Evolutionary conservation across 1,140 invertebrate genomes (phyloP).

Genomic region (Leptopilina clavipes): DNA sequence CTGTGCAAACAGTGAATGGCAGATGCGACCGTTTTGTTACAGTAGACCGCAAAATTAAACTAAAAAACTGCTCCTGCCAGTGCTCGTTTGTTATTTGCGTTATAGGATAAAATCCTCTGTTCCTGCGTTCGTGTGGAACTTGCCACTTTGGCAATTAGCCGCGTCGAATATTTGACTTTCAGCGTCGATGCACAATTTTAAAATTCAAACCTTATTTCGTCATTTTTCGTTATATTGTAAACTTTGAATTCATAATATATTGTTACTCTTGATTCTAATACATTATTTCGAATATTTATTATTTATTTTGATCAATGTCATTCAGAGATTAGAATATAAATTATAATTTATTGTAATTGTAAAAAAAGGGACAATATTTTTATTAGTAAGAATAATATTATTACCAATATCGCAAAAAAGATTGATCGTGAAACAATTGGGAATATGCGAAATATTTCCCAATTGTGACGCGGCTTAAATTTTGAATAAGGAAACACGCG

Average conservation of each 20-base stretch:
- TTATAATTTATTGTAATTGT: too few species aligned
- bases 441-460: neutral
- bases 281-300: too few species aligned
- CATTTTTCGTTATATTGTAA: neutral
- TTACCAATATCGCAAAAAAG: too few species aligned
- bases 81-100: constrained; percentile 47
- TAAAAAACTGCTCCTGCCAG: constrained; percentile 49
- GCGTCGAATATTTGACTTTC: neutral
- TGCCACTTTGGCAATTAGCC: constrained; percentile 44
- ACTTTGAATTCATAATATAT: too few species aligned
- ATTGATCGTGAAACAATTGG: too few species aligned
- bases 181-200: neutral
- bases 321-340: too few species aligned
- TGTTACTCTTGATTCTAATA: too few species aligned
- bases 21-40: constrained; percentile 49
- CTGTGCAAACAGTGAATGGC: constrained; percentile 20
- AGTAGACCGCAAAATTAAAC: constrained; percentile 51
- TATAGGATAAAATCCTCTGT: neutral
- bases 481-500: neutral
- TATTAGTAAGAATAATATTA: too few species aligned
- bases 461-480: neutral
- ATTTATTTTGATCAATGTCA: too few species aligned
- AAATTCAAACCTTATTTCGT: neutral
- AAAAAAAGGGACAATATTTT: too few species aligned
- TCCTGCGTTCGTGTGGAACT: constrained; percentile 30